These are phyloP conservation scores for Acleris laterana DNA, from an alignment of 2,888 invertebrate genomes.

Conservation along the genomic window DNA sequence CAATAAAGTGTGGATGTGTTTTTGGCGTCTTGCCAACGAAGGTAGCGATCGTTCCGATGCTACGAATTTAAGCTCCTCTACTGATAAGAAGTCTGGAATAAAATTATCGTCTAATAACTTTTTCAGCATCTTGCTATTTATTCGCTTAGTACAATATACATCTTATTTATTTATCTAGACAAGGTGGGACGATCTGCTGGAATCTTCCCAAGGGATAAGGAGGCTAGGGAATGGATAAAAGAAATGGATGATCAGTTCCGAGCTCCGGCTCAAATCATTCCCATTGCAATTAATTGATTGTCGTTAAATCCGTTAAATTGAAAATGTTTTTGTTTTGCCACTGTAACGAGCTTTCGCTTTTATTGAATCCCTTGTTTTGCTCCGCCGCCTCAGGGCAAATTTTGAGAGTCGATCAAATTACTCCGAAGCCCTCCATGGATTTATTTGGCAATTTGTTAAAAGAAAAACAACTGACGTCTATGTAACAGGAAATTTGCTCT, in stretches of 20 bases:
- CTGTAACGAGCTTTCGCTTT: constrained; percentile 50
- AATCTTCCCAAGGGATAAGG: background rate
- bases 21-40: constrained; percentile 25
- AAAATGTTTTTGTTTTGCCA: constrained; percentile 43
- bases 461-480: constrained; percentile 43
- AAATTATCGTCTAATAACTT: constrained; percentile 14
- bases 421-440: constrained; percentile 54
- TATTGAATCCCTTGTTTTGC: constrained; percentile 57
- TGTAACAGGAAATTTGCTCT: constrained; percentile 18
- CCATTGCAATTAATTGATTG: constrained; percentile 22
- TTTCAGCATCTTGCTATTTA: constrained; percentile 2
- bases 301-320: constrained; percentile 31
- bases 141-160: no score
- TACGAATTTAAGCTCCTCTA: constrained; percentile 9
- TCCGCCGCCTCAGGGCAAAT: constrained; percentile 58
- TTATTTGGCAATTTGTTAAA: constrained; percentile 56
- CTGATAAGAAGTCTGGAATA: constrained; percentile 23
- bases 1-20: constrained; percentile 32
- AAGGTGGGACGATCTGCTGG: background rate
- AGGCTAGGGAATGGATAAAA: no score
- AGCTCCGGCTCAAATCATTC: constrained; percentile 4
- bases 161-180: no score
- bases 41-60: constrained; percentile 14
- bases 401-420: constrained; percentile 65
- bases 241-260: background rate